phyloP scores from a whole-genome alignment of 2,797 vertebrate genomes.

The Sebastes diaconus region DNA sequence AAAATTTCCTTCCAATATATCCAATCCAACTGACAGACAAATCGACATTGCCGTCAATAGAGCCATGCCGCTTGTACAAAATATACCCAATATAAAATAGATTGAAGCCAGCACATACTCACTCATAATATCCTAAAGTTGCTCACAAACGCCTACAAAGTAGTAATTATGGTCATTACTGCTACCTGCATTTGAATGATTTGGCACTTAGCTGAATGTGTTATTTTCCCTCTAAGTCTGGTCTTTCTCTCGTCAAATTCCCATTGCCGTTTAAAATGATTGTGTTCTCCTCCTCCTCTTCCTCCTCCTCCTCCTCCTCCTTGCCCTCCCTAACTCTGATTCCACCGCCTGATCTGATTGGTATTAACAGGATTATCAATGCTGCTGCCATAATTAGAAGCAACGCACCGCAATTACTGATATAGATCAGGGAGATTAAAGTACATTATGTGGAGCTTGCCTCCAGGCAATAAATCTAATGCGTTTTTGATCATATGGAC shows the following conservation, averaged over 20 bases:
- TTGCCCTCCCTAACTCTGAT: constrained; percentile 48
- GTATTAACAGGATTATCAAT: constrained; percentile 84
- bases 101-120: not conserved
- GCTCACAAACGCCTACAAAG: too few relatives aligned
- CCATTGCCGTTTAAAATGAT: constrained; percentile 5
- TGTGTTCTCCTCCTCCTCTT: constrained; percentile 41
- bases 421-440: constrained; percentile 81
- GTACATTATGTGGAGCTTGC: constrained; percentile 72
- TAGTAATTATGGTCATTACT: not conserved
- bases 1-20: not conserved
- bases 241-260: constrained; percentile 22
- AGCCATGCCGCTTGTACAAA: not conserved
- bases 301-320: constrained; percentile 41
- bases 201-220: not conserved
- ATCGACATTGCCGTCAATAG: not conserved
- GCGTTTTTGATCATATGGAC: constrained; percentile 65
- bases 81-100: not conserved
- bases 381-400: constrained; percentile 79
- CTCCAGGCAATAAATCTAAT: constrained; percentile 67
- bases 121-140: not conserved
- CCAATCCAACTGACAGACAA: not conserved
- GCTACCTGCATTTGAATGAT: constrained; percentile 11
- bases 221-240: not conserved
- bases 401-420: constrained; percentile 80
- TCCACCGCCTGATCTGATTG: constrained; percentile 72